Evolutionary conservation across 92 coral and sea anemone species (phyloP).

Genomic region (Palythoa heliodiscus): DNA sequence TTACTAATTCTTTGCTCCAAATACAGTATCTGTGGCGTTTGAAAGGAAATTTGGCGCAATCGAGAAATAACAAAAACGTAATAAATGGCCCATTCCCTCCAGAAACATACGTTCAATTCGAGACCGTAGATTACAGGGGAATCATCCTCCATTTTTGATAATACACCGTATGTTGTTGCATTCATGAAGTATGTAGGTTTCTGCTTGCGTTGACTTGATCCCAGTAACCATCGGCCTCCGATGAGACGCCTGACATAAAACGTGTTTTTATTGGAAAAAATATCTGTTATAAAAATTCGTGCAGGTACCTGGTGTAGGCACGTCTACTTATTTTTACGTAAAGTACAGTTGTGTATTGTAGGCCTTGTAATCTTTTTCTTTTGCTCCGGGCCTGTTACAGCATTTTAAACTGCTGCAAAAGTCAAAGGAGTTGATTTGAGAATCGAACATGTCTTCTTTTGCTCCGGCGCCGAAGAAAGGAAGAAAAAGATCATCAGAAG

Average conservation of each 20-base stretch:
- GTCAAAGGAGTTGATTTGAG: not conserved
- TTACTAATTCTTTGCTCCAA: not conserved
- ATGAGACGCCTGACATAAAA: conserved; percentile 50
- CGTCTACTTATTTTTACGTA: not conserved
- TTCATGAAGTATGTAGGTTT: conserved; percentile 8
- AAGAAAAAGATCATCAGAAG: conserved; percentile 52
- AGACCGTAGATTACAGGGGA: conserved; percentile 97
- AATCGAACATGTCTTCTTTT: conserved; percentile 89
- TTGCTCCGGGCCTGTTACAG: too few relatives aligned
- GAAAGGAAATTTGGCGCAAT: not conserved
- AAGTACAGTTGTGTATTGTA: not conserved
- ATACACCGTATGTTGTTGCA: conserved; percentile 19
- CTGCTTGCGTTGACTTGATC: not conserved
- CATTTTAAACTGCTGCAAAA: not conserved
- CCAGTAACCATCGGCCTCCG: not conserved
- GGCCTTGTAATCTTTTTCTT: not conserved
- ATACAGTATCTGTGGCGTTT: not conserved
- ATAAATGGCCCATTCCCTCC: not conserved
- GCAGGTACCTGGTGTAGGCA: conserved; percentile 43
- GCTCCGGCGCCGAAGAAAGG: conserved; percentile 83
- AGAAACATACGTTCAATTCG: conserved; percentile 86
- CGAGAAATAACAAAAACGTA: not conserved
- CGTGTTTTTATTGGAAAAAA: conserved; percentile 33
- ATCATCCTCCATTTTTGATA: conserved; percentile 95
- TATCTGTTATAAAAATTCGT: not conserved